Evolutionary conservation across 2,113 vertebrate genomes (phyloP), one percentile per base, ranked within the genome.

Genomic region (Hippocampus guttulatus): DNA sequence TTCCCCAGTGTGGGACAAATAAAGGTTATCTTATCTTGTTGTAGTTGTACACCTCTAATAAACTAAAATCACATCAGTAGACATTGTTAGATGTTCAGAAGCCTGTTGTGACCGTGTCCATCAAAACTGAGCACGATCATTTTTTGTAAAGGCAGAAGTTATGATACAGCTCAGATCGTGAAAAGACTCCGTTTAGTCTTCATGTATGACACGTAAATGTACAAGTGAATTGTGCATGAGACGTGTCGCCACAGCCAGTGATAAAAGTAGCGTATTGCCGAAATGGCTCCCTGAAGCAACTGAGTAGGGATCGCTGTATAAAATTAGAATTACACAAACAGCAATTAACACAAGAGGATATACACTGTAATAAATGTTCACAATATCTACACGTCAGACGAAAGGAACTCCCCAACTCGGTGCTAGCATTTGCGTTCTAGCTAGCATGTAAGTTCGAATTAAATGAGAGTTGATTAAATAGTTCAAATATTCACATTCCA

Each of bases 401-500:
- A 21, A 41, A n/a, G 52, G 2, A 33, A 15, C 25, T 25, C 14
- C n/a, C 23, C 12, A 51, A n/a, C 16, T 15, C 27, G 15, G 1
- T 25, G 65, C 67, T 76, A 64, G 11, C 63, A 4, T 64, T 51
- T 43, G 54, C n/a, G n/a, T 60, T 10, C 40, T n/a, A 8, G 71
- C 76, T 78, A 84, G 54, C 67, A 25, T 38, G 4, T 3, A 55
- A 38, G 12, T 55, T 41, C 14, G 23, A 33, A 68, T 68, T 57
- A 68, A 40, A 40, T 41, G 33, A 6, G n/a, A 15, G n/a, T 23
- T 15, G 52, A 27, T 1, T 41, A 14, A 14, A 52, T 7, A 38
- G 47, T 11, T 21, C 3, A 68, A 51, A 54, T n/a, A 23, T n/a
- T 20, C 10, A 68, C 10, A 51, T 40, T n/a, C 15, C 10, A 40